Evolutionary conservation across 1,140 invertebrate genomes (phyloP).

Genomic region (Anthonomus grandis): DNA sequence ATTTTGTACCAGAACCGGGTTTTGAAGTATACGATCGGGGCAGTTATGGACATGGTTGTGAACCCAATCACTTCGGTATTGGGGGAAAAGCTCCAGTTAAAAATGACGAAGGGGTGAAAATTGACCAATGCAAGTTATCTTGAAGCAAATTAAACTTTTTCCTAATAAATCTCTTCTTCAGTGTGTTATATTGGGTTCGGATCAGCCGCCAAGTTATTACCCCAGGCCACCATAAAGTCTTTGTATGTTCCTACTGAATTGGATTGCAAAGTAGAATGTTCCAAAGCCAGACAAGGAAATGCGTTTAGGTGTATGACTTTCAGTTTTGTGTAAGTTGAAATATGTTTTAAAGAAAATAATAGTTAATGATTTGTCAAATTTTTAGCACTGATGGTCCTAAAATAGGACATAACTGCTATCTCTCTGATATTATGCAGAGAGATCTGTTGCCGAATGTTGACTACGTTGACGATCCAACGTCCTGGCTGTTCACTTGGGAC

Average conservation of each 20-base stretch:
- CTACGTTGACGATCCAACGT: slow-evolving; percentile 58
- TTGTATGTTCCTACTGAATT: slow-evolving; percentile 59
- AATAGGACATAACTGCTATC: slow-evolving; percentile 57
- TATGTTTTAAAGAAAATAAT: not conserved
- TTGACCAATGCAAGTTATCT: slow-evolving; percentile 36
- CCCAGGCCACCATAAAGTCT: slow-evolving; percentile 60
- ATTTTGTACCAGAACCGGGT: slow-evolving; percentile 57
- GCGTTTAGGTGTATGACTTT: slow-evolving; percentile 67
- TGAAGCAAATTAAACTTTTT: slow-evolving; percentile 1
- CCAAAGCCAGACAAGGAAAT: slow-evolving; percentile 55
- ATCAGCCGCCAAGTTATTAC: slow-evolving; percentile 63
- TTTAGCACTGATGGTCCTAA: slow-evolving; percentile 35
- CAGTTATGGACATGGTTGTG: slow-evolving; percentile 74
- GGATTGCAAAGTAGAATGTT: slow-evolving; percentile 68
- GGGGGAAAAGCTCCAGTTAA: slow-evolving; percentile 21
- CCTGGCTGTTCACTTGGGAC: slow-evolving; percentile 65
- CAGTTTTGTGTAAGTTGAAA: slow-evolving; percentile 60
- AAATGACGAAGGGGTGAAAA: slow-evolving; percentile 25
- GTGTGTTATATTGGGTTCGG: slow-evolving; percentile 73
- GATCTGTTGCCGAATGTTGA: slow-evolving; percentile 65
- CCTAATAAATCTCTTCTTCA: slow-evolving; percentile 47
- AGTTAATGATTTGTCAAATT: slow-evolving; percentile 2
- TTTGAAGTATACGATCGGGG: slow-evolving; percentile 75
- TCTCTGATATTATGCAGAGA: slow-evolving; percentile 66
- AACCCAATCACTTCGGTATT: slow-evolving; percentile 55